Base-by-base conservation (phyloP, 2,888 invertebrate species). In the Melolontha melolontha region DNA sequence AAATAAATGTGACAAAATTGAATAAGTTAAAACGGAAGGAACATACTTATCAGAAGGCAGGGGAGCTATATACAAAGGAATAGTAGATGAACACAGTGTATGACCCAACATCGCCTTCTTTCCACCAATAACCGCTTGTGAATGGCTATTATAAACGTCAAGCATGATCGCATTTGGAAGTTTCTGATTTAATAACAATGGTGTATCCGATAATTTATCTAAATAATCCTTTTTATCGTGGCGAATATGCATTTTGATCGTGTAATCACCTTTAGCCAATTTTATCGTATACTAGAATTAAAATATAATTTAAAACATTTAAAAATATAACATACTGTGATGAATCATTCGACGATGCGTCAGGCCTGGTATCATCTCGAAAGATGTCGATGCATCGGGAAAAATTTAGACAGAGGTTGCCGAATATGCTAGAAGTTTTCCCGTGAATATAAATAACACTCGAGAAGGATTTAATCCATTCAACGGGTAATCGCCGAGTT, bases 251-350 rank as follows among this genome's bases (percentile, higher is more conserved):
- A 97, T 85, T 49, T 92, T 89, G 7, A 98, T 85, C 0, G 89
- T 89, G 83, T 97, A 98, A 73, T 98, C 98, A 16, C 98, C 98
- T 81, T 98, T 98, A 73, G 97, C 97, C 73, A 98, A 83, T 84
- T 97, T 98, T 67, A 90, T 87, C 1, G 89, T 87, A 81, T 95
- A 95, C 93, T 94, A 84, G 40, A 84, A 81, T 73, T 72, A 71
- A 72, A 72, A 73, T 10, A 34, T 34, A 34, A n/a, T 34, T 34
- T 8, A 34, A 10, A 34, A 34, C 2, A 2, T 22, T 22, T 2
- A 22, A 22, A 22, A 22, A 22, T 22, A 22, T 1, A 22, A 4
- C 4, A 22, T 22, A n/a, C n/a, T n/a, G n/a, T n/a, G n/a, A n/a
- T n/a, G n/a, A n/a, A n/a, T n/a, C n/a, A n/a, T n/a, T n/a, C n/a